phyloP scores from a whole-genome alignment of 2,797 vertebrate species.

The Telmatherina bonti region DNA sequence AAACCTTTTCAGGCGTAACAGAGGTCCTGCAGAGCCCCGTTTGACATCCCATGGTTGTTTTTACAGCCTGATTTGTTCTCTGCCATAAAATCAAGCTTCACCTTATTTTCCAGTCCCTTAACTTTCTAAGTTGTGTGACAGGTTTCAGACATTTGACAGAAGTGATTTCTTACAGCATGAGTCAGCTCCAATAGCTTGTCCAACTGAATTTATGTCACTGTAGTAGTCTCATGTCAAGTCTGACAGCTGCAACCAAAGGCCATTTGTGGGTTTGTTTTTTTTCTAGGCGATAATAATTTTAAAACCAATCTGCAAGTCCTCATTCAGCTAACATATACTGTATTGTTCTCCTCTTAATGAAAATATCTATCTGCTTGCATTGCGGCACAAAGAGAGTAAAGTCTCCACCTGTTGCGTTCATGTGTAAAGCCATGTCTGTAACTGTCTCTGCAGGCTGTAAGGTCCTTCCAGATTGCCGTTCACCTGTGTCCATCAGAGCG shows the following conservation, averaged over 20 bases:
- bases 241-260: background rate
- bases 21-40: background rate
- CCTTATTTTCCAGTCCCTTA: background rate
- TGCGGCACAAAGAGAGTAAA: background rate
- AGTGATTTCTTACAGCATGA: constrained; percentile 6
- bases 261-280: constrained; percentile 16
- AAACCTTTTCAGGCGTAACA: too few species aligned
- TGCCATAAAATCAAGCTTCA: background rate
- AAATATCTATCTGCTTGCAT: constrained; percentile 25
- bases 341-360: constrained; percentile 40
- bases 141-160: constrained; percentile 10
- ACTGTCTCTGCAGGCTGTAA: constrained; percentile 73
- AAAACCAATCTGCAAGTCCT: constrained; percentile 18
- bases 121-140: background rate
- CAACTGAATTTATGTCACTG: background rate
- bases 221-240: background rate
- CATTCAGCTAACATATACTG: constrained; percentile 33
- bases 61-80: background rate
- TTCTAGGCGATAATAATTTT: constrained; percentile 21
- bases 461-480: constrained; percentile 89
- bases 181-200: background rate
- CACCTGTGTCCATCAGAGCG: constrained; percentile 90
- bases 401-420: constrained; percentile 3
- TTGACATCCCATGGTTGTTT: background rate
- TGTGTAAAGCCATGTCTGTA: constrained; percentile 4